phyloP scores from a whole-genome alignment of 2,888 invertebrate species.

The Acanthococcus lagerstroemiae region DNA sequence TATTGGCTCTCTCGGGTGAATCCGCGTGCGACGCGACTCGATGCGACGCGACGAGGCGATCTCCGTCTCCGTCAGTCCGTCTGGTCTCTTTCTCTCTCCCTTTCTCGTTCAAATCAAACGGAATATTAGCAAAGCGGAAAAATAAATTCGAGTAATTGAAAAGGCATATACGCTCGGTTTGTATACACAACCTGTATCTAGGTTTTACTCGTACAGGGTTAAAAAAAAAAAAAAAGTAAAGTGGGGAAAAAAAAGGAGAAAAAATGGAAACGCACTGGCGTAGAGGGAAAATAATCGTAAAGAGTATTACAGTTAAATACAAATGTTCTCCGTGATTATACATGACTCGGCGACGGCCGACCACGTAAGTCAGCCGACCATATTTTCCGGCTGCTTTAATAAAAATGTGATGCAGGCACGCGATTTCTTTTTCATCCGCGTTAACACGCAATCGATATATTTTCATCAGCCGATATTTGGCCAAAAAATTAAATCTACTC shows the following conservation, averaged over 20 bases:
- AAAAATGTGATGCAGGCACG: conserved; percentile 27
- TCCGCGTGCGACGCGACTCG: too few relatives aligned
- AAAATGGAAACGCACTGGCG: too few relatives aligned
- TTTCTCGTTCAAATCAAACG: too few relatives aligned
- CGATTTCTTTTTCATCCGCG: conserved; percentile 21
- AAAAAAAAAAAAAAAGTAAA: neutral
- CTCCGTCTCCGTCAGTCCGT: too few relatives aligned
- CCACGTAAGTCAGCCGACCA: conserved; percentile 19
- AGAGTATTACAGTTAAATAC: conserved; percentile 22
- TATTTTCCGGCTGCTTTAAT: conserved; percentile 12
- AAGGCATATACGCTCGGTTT: neutral
- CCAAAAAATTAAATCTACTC: conserved; percentile 19
- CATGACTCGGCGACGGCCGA: conserved; percentile 17
- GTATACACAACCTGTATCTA: neutral
- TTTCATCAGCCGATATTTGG: conserved; percentile 25
- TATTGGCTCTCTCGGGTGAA: neutral
- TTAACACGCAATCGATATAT: conserved; percentile 27
- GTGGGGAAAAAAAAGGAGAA: neutral
- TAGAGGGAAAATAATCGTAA: too few relatives aligned
- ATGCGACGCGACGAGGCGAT: too few relatives aligned
- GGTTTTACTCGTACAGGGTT: neutral
- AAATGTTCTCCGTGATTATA: conserved; percentile 29
- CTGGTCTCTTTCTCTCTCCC: too few relatives aligned
- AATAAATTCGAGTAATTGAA: neutral
- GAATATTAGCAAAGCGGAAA: neutral